Percentiles rank a stretch among this genome's conserved stretches.
Conservation (phyloP, 2,113 vertebrate species). For the Chaetura pelagica region DNA sequence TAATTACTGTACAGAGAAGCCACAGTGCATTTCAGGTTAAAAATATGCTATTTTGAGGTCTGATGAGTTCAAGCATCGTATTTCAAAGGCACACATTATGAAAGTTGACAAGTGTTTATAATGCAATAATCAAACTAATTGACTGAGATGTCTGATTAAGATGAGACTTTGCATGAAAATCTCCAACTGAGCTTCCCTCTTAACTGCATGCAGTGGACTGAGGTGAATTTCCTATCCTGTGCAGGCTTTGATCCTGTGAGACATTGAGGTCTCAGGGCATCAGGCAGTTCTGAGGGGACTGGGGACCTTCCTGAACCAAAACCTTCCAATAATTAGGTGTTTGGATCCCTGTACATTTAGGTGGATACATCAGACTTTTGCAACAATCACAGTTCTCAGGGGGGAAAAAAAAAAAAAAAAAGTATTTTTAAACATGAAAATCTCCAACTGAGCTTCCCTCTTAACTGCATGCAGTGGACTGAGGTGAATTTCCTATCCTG, state of each 20-base stretch:
- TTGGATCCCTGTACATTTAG: neutral
- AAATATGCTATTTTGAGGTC: neutral
- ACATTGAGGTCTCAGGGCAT: fast-evolving
- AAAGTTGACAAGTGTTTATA: constrained; percentile 60
- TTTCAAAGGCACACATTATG: constrained; percentile 31
- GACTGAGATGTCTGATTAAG: constrained; percentile 50
- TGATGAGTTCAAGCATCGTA: neutral
- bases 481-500: neutral
- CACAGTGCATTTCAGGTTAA: neutral
- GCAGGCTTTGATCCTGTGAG: neutral
- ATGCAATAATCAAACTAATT: constrained; percentile 53
- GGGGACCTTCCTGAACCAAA: neutral
- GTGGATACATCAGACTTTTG: neutral
- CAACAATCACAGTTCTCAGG: neutral
- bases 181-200: neutral
- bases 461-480: neutral
- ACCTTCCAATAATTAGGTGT: neutral
- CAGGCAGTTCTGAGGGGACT: neutral
- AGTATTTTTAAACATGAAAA: too few species aligned
- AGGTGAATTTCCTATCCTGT: neutral
- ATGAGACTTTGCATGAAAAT: constrained; percentile 9
- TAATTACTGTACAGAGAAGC: neutral
- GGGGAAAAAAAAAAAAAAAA: neutral
- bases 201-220: neutral
- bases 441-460: neutral